phyloP scores from a whole-genome alignment of 2,113 vertebrate genomes.

The Anas platyrhynchos region DNA sequence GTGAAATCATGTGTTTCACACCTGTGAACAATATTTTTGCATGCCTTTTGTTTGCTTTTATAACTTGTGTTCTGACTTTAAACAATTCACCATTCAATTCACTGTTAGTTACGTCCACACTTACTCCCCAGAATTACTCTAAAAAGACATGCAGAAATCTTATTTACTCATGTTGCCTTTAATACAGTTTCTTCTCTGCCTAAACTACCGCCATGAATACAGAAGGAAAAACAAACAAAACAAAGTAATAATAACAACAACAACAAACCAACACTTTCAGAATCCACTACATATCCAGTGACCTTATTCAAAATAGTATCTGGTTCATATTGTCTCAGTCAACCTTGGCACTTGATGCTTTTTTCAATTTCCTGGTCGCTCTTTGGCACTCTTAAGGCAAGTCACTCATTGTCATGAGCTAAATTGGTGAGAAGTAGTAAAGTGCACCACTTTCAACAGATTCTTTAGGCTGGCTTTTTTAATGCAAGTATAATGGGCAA shows the following conservation, averaged over 20 bases:
- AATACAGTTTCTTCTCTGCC: background rate
- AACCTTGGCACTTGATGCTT: background rate
- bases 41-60: background rate
- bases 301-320: constrained; percentile 2
- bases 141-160: background rate
- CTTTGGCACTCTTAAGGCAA: background rate
- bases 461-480: constrained; percentile 63
- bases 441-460: background rate
- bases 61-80: background rate
- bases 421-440: constrained; percentile 21
- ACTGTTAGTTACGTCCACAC: rapidly evolving
- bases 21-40: background rate
- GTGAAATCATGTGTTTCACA: background rate
- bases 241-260: background rate
- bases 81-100: background rate
- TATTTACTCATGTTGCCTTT: background rate
- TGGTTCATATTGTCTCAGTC: background rate
- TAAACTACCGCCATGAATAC: background rate
- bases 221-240: background rate
- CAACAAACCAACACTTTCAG: background rate
- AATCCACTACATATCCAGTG: background rate
- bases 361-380: background rate
- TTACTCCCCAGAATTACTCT: background rate
- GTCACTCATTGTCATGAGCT: background rate
- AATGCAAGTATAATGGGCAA: constrained; percentile 61